Percentiles rank a stretch among this genome's conserved stretches.
phyloP scores from a whole-genome alignment of 2,797 vertebrate species.

The Pyrocephalus nanus region DNA sequence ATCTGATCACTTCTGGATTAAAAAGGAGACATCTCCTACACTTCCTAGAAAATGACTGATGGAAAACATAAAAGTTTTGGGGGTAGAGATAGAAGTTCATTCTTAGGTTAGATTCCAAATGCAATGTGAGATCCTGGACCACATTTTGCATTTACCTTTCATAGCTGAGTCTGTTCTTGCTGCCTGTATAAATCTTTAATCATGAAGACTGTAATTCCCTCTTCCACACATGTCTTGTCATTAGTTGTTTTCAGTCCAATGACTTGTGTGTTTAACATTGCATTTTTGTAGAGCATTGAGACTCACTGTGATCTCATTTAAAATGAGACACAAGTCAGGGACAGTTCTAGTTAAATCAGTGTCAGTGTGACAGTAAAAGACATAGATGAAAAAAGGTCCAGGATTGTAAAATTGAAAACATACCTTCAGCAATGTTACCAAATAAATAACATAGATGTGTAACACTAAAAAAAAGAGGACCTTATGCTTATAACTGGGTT shows the following conservation, averaged over 20 bases:
- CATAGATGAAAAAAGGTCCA: background rate
- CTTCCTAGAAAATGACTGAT: background rate
- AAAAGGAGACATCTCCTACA: background rate
- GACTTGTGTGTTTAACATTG: background rate
- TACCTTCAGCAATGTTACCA: background rate
- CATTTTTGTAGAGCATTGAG: background rate
- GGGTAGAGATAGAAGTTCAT: slow-evolving; percentile 7
- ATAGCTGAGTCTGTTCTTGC: background rate
- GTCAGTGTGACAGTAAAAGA: background rate
- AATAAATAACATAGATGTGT: background rate
- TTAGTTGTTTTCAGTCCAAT: background rate
- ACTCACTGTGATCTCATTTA: background rate
- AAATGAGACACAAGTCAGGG: background rate
- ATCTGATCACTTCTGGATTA: background rate
- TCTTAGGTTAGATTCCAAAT: background rate
- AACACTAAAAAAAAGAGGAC: background rate
- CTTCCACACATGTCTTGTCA: background rate
- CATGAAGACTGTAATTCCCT: background rate
- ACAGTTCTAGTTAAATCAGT: background rate
- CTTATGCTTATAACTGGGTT: background rate
- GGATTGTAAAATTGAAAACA: background rate
- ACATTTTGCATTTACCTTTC: background rate
- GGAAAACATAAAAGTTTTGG: background rate
- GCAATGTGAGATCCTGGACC: background rate
- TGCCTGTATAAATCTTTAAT: background rate